Evolutionary conservation across 1,140 invertebrate species (phyloP).

Genomic region (Leptoteleia sp.): DNA sequence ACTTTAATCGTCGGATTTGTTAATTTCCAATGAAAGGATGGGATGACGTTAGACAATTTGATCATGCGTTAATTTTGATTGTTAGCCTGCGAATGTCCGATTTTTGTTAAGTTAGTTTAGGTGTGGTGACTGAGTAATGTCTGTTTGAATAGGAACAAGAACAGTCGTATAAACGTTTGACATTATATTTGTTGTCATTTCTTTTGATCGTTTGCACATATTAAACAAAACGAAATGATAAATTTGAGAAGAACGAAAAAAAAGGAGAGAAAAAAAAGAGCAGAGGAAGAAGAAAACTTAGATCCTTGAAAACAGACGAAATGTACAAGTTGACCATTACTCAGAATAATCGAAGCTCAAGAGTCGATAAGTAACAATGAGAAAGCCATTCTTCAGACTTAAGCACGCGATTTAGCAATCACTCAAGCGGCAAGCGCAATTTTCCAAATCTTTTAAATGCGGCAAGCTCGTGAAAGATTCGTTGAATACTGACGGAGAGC

Average conservation of each 20-base stretch:
- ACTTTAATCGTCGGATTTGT: too few species aligned
- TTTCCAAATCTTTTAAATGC: slow-evolving; percentile 66
- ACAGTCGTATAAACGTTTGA: too few species aligned
- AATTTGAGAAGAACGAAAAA: slow-evolving; percentile 28
- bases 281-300: slow-evolving; percentile 52
- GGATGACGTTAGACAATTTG: slow-evolving; percentile 16
- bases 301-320: slow-evolving; percentile 51
- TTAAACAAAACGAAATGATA: slow-evolving; percentile 22
- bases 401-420: slow-evolving; percentile 72
- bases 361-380: slow-evolving; percentile 63
- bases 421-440: slow-evolving; percentile 74
- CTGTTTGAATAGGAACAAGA: neutral
- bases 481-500: slow-evolving; percentile 61
- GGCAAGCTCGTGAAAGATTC: slow-evolving; percentile 63
- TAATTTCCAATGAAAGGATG: slow-evolving; percentile 5
- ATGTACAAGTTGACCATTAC: slow-evolving; percentile 73
- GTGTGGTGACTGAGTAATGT: slow-evolving; percentile 40
- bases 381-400: slow-evolving; percentile 74
- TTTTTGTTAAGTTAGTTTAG: too few species aligned
- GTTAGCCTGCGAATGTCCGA: too few species aligned
- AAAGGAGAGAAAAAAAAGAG: slow-evolving; percentile 43
- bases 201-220: slow-evolving; percentile 19
- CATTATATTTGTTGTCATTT: too few species aligned
- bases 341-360: slow-evolving; percentile 65
- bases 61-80: slow-evolving; percentile 11